These are phyloP conservation scores for Aurelia aurita DNA, from an alignment of 30 jellyfish, hydroid and myxozoan species.

Conservation along the genomic window DNA sequence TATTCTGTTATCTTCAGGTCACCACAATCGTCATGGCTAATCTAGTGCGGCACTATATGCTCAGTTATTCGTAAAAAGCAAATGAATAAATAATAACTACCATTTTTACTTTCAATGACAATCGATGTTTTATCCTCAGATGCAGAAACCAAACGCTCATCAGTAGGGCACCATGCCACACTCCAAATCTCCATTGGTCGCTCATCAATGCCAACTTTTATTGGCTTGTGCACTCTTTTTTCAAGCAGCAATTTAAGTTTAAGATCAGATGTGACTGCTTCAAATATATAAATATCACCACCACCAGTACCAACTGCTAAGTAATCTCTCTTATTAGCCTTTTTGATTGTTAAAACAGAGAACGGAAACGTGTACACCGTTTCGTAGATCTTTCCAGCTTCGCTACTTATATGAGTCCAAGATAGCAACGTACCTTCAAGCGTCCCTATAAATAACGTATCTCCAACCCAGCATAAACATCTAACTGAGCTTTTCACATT, in stretches of 20 bases:
- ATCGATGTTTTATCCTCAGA: conserved; percentile 90
- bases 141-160: conserved; percentile 78
- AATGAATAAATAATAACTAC: background rate
- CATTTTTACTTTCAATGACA: conserved; percentile 18
- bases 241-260: conserved; percentile 12
- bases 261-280: background rate
- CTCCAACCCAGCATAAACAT: conserved; percentile 40
- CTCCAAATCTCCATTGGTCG: conserved; percentile 95
- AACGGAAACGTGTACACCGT: conserved; percentile 43
- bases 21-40: too few species aligned
- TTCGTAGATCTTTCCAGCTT: background rate
- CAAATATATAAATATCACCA: conserved; percentile 77
- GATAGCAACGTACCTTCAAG: conserved; percentile 67
- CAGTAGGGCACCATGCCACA: conserved; percentile 82
- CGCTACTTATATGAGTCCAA: conserved; percentile 32
- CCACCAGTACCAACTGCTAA: conserved; percentile 89
- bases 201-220: conserved; percentile 7
- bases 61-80: too few species aligned
- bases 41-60: too few species aligned
- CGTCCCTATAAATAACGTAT: conserved; percentile 69
- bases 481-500: conserved; percentile 53
- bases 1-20: too few species aligned
- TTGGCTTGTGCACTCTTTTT: conserved; percentile 54
- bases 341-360: conserved; percentile 64
- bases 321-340: background rate